Base-by-base conservation (phyloP, 2,888 invertebrate genomes). In the Copidosoma aretas region DNA sequence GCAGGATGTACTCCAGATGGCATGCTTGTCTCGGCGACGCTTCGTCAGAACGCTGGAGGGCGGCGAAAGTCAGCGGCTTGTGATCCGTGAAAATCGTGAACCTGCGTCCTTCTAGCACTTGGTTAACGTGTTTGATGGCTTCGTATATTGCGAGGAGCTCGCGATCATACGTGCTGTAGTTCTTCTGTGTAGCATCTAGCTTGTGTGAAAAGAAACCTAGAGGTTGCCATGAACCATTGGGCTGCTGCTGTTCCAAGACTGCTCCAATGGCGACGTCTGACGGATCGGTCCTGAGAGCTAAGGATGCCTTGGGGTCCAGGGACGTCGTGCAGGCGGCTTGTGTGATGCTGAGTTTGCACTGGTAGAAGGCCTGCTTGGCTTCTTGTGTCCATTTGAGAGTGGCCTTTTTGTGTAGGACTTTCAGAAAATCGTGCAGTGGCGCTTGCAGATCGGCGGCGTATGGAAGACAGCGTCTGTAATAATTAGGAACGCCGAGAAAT, bases 131-230 rank as follows among this genome's bases (percentile, higher is more conserved):
- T 56, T 73, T 73, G 0, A 75, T 58, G 1, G 72, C 61, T 1
- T 64, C 58, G 46, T 74, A 77, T 4, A 77, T 72, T 0, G 76
- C 75, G 1, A 75, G 66, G 8, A 77, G 60, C 62, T 78, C 76
- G 15, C 73, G 32, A 22, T 75, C 75, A 60, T 73, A 76, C 1
- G 75, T 63, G 64, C 73, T 75, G 70, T 77, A 78, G 24, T 73
- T 74, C 3, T 8, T 62, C 63, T 79, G 73, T 1, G 77, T 57
- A 1, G 61, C 22, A 10, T 57, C 64, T 10, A 70, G 64, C 15
- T 74, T 75, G 63, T 63, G 68, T 5, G 74, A 75, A 54, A 73
- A 77, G 61, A 77, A 77, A 8, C 56, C 72, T 1, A 41, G 41
- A 41, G 41, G 10, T 41, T 8, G 14, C 41, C 41, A 41, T 10